phyloP scores from a whole-genome alignment of 2,113 vertebrate genomes.

The Apteryx mantelli region DNA sequence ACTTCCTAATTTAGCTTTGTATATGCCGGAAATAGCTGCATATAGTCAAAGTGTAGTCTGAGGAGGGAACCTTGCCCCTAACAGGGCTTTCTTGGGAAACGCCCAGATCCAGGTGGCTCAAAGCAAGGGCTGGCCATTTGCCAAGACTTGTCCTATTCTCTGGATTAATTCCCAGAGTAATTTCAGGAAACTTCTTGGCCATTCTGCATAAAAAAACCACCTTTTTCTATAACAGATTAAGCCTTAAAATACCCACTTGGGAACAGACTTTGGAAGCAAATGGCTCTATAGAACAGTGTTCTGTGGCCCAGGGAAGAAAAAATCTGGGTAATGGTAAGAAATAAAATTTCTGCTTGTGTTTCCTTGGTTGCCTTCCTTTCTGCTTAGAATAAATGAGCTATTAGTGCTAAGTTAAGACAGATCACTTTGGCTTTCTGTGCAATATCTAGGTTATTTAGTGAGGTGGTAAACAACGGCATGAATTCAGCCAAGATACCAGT shows the following conservation, averaged over 20 bases:
- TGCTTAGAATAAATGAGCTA: not conserved
- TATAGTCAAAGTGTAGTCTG: not conserved
- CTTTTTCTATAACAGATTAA: slow-evolving; percentile 10
- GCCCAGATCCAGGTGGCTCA: not conserved
- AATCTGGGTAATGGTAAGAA: not conserved
- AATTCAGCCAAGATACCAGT: not conserved
- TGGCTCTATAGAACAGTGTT: not conserved
- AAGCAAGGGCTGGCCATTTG: not conserved
- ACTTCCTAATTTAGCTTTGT: not conserved
- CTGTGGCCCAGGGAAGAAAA: not conserved
- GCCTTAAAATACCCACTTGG: not conserved
- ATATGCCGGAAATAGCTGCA: not conserved
- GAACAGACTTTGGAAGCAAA: not conserved
- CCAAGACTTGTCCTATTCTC: slow-evolving; percentile 16
- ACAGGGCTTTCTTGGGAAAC: not conserved
- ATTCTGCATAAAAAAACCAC: not conserved
- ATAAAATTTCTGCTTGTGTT: not conserved
- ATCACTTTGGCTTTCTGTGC: not conserved
- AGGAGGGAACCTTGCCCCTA: not conserved
- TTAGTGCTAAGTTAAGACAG: not conserved
- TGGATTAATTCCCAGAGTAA: slow-evolving; percentile 4
- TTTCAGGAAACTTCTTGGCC: slow-evolving; percentile 7
- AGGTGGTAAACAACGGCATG: not conserved
- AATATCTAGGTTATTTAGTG: not conserved
- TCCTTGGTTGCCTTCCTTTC: slow-evolving; percentile 11